A percentile compares a stretch with the other conserved stretches of the same genome.
These are phyloP conservation scores for Aphis craccivora DNA, from an alignment of 1,140 invertebrate species.

Conservation along the genomic window DNA sequence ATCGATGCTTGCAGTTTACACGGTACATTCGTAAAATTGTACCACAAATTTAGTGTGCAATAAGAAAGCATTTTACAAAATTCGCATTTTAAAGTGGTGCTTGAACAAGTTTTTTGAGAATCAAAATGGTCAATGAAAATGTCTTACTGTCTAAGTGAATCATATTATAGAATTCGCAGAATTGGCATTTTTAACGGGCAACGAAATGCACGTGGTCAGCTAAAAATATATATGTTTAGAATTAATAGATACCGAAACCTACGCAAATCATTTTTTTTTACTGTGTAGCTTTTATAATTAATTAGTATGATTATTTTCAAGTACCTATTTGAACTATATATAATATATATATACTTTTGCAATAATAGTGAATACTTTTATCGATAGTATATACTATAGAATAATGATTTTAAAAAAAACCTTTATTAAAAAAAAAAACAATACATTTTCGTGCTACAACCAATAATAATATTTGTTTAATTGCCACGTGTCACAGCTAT, in stretches of 20 bases:
- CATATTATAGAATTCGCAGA: too few relatives aligned
- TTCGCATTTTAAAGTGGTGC: too few relatives aligned
- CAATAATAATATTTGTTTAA: constrained; percentile 29
- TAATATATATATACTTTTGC: not conserved
- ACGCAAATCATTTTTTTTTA: not conserved
- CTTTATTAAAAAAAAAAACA: not conserved
- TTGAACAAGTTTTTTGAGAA: too few relatives aligned
- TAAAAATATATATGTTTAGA: too few relatives aligned
- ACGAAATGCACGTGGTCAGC: too few relatives aligned
- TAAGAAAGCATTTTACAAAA: too few relatives aligned
- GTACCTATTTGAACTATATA: not conserved
- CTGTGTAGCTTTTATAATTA: not conserved
- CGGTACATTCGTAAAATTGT: too few relatives aligned
- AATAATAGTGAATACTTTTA: not conserved
- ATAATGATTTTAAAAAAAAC: not conserved
- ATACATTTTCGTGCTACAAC: not conserved
- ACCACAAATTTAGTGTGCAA: too few relatives aligned
- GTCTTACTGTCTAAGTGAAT: too few relatives aligned
- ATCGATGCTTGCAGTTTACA: too few relatives aligned
- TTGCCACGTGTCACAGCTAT: constrained; percentile 8
- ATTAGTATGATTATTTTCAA: not conserved
- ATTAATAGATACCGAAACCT: not conserved
- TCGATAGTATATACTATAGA: not conserved
- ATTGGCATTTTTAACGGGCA: too few relatives aligned
- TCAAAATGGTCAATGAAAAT: too few relatives aligned